These are phyloP conservation scores for Ctenicera cuprea DNA, from an alignment of 2,888 invertebrate genomes.

Conservation along the genomic window DNA sequence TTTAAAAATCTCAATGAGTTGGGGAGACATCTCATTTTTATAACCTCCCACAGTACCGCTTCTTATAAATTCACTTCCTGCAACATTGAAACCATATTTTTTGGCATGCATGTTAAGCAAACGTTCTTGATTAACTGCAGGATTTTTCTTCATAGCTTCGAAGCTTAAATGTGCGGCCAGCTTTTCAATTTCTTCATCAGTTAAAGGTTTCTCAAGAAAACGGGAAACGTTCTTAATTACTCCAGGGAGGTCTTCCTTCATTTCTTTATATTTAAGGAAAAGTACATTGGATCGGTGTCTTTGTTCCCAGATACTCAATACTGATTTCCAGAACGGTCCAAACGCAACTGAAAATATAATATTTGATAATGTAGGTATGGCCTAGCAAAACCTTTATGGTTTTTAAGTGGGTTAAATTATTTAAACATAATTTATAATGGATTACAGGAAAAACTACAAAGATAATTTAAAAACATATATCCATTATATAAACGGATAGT, in stretches of 20 bases:
- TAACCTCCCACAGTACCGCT: slow-evolving; percentile 35
- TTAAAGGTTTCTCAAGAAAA: slow-evolving; percentile 57
- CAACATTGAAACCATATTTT: neutral
- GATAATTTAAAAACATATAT: no score
- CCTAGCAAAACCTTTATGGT: no score
- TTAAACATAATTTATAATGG: no score
- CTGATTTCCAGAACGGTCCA: slow-evolving; percentile 57
- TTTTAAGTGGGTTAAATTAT: no score
- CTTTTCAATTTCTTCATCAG: slow-evolving; percentile 65
- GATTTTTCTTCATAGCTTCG: slow-evolving; percentile 73
- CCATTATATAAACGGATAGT: no score
- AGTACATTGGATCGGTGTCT: slow-evolving; percentile 54
- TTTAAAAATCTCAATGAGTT: slow-evolving; percentile 34
- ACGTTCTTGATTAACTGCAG: slow-evolving; percentile 68
- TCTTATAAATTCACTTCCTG: slow-evolving; percentile 26
- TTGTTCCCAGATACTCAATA: slow-evolving; percentile 56
- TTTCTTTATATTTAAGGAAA: slow-evolving; percentile 58
- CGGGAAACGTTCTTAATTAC: slow-evolving; percentile 44
- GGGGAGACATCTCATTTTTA: slow-evolving; percentile 31
- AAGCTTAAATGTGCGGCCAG: slow-evolving; percentile 73
- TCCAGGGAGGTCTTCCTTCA: slow-evolving; percentile 53
- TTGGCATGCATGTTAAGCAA: neutral
- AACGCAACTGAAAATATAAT: slow-evolving; percentile 49
- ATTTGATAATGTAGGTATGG: neutral
- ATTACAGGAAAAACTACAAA: no score